Base-by-base conservation (phyloP, 2,888 invertebrate genomes). In the Dione vanillae region DNA sequence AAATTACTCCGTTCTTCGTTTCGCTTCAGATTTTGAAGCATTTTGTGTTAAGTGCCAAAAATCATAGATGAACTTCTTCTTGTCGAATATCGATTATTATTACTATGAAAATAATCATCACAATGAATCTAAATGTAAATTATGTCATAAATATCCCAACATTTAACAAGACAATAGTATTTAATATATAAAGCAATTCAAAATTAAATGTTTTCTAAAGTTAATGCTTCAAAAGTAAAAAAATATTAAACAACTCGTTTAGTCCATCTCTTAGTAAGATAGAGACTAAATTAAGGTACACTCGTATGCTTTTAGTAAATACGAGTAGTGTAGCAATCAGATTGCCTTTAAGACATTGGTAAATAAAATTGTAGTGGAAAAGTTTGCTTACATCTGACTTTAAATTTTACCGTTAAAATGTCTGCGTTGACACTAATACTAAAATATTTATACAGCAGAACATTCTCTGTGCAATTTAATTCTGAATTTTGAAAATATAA, bases 331-430 rank as follows among this genome's bases (percentile, higher is more conserved):
- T 7, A 35, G 49, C 35, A 64, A 37, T 64, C 47, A 16, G n/a
- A 27, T 12, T 64, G 35, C 64, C 49, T 49, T 19, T 19, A 40
- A 64, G 12, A 49, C 37, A 49, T 64, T 49, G 62, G 35, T 47
- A 64, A 64, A 64, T 64, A 49, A 62, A 61, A 62, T n/a, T 62
- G 16, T 12, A 16, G 16, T 64, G 16, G 14, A 35, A 49, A 64
- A 35, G n/a, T 35, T 45, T 37, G 64, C 16, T 14, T 43, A 61
- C 20, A 27, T 62, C 47, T 35, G 27, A 49, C 19, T 64, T 49
- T 14, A 27, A 61, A 43, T 27, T 45, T 61, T 61, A 7, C 43
- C 7, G 5, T 45, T 45, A 11, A 27, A 59, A 16, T 43, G 45
- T 45, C 20, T 41, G 2, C 27, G 45, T n/a, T 43, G 61, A 45